Percentiles rank a stretch among this genome's conserved stretches.
phyloP scores from a whole-genome alignment of 2,797 vertebrate species.

The Crenuchus spilurus region DNA sequence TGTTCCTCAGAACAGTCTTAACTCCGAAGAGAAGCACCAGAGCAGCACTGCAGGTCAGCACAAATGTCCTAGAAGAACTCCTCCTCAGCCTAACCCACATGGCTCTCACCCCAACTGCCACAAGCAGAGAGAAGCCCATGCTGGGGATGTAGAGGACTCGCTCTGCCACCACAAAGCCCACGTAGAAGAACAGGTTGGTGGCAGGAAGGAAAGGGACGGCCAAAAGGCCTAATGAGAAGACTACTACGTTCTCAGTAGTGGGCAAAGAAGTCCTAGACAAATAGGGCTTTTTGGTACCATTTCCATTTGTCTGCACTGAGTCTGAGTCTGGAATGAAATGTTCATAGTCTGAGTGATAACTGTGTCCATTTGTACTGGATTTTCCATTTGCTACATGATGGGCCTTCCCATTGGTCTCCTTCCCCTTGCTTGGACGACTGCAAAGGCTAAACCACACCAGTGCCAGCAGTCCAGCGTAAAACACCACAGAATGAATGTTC shows the following conservation, averaged over 20 bases:
- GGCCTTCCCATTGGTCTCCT: slow-evolving; percentile 85
- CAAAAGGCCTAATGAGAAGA: slow-evolving; percentile 91
- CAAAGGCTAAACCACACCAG: slow-evolving; percentile 85
- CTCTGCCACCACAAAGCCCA: slow-evolving; percentile 98
- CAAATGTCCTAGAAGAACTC: slow-evolving; percentile 81
- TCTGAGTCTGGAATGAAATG: slow-evolving; percentile 77
- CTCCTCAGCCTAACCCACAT: slow-evolving; percentile 86
- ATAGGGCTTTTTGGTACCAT: slow-evolving; percentile 84
- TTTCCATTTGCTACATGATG: slow-evolving; percentile 85
- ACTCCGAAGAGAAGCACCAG: slow-evolving; percentile 90
- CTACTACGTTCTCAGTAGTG: slow-evolving; percentile 89
- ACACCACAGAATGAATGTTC: slow-evolving; percentile 86
- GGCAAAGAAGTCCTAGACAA: slow-evolving; percentile 83
- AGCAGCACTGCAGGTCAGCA: slow-evolving; percentile 85
- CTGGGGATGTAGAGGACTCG: slow-evolving; percentile 98
- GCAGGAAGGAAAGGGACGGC: slow-evolving; percentile 94
- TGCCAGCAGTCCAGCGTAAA: slow-evolving; percentile 84
- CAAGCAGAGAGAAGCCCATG: slow-evolving; percentile 98
- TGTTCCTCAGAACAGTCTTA: slow-evolving; percentile 93
- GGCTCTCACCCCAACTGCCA: slow-evolving; percentile 89
- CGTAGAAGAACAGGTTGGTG: slow-evolving; percentile 98
- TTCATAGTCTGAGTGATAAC: slow-evolving; percentile 81
- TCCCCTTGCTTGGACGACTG: slow-evolving; percentile 66
- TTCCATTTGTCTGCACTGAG: slow-evolving; percentile 65
- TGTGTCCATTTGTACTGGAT: slow-evolving; percentile 89